Evolutionary conservation across 2,113 vertebrate species (phyloP).

Genomic region (Apus apus): DNA sequence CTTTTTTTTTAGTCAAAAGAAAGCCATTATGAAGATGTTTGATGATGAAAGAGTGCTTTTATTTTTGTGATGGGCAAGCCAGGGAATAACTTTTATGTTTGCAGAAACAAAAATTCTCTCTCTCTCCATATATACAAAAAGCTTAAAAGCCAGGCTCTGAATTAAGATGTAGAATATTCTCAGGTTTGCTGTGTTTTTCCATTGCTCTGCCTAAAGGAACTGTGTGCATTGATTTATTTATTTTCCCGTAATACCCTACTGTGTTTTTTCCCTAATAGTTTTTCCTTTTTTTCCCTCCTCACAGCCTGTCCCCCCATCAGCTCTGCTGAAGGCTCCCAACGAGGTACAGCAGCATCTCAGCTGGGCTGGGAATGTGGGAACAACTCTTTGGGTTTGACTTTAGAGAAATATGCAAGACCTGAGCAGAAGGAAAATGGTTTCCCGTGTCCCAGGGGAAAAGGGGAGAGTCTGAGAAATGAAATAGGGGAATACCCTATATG

Average conservation of each 20-base stretch:
- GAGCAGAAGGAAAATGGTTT: neutral
- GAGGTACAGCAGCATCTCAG: slow-evolving; percentile 60
- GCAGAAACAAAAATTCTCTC: neutral
- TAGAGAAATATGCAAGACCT: neutral
- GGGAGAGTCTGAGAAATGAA: neutral
- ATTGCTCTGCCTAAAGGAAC: neutral
- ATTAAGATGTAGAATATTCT: neutral
- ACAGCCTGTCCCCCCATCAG: slow-evolving; percentile 69
- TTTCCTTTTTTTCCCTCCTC: neutral
- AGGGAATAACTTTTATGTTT: neutral
- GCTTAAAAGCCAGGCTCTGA: neutral
- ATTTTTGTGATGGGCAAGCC: neutral
- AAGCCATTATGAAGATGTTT: neutral
- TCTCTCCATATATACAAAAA: neutral
- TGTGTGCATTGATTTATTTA: too few relatives aligned
- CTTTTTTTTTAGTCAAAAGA: neutral
- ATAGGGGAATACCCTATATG: neutral
- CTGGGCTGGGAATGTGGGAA: neutral
- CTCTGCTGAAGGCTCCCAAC: neutral
- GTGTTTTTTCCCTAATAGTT: neutral
- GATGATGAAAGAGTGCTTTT: slow-evolving; percentile 16
- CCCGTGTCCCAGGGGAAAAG: neutral
- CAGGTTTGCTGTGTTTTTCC: neutral
- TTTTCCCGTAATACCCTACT: neutral
- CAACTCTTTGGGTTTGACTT: neutral